Conservation (phyloP, 2,888 invertebrate species). For the Hipparchia semele region DNA sequence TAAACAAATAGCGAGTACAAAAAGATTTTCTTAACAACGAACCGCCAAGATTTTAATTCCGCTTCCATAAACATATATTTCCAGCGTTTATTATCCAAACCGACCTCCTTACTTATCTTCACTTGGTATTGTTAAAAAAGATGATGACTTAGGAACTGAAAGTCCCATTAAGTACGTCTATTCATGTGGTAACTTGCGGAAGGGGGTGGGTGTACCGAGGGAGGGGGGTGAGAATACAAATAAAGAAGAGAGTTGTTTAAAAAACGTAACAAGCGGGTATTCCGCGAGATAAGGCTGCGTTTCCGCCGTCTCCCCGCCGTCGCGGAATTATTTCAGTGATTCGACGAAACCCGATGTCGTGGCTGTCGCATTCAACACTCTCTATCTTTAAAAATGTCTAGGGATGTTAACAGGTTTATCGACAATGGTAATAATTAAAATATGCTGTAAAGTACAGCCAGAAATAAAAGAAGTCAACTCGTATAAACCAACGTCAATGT, state of each 20-base stretch:
- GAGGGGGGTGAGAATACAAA: conserved; percentile 72
- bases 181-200: conserved; percentile 76
- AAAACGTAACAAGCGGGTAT: conserved; percentile 81
- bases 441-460: too few relatives aligned
- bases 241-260: conserved; percentile 82
- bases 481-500: too few relatives aligned
- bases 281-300: conserved; percentile 80
- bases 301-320: conserved; percentile 71
- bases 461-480: too few relatives aligned
- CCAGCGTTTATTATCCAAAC: conserved; percentile 76
- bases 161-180: conserved; percentile 81
- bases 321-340: conserved; percentile 80
- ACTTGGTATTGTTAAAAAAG: conserved; percentile 75
- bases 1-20: neutral
- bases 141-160: conserved; percentile 83
- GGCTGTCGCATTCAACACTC: conserved; percentile 79
- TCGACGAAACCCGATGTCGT: conserved; percentile 78
- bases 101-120: conserved; percentile 74
- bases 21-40: neutral
- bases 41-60: neutral
- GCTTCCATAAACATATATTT: conserved; percentile 64
- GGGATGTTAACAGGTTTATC: conserved; percentile 51
- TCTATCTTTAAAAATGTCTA: conserved; percentile 76
- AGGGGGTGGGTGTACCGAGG: conserved; percentile 49
- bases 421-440: neutral